These are phyloP conservation scores for Halichondria panicea DNA, from an alignment of 37 sponge, comb jelly and placozoan species.

Conservation along the genomic window DNA sequence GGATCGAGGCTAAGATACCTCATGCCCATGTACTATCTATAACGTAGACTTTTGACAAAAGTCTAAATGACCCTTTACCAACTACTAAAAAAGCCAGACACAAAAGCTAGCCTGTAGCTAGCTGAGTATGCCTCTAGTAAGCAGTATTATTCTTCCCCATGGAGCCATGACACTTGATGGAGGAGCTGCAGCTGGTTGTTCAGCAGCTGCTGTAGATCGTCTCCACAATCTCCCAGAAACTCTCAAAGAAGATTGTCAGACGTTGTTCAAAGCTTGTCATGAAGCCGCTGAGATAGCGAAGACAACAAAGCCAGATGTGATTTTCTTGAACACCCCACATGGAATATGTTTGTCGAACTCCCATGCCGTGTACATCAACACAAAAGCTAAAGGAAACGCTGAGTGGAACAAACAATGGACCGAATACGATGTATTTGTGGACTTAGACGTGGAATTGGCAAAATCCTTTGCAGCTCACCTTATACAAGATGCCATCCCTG, in stretches of 20 bases:
- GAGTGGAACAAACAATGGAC: slow-evolving; percentile 49
- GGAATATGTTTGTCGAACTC: slow-evolving; percentile 33
- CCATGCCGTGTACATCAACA: slow-evolving; percentile 34
- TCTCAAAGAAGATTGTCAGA: slow-evolving; percentile 10
- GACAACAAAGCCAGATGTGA: slow-evolving; percentile 34
- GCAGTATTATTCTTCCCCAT: slow-evolving; percentile 44
- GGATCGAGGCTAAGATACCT: no score
- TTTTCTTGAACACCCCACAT: slow-evolving; percentile 57
- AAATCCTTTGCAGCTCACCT: slow-evolving; percentile 30
- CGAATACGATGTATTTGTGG: slow-evolving; percentile 36
- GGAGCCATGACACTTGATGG: slow-evolving; percentile 60
- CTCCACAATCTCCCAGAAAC: slow-evolving; percentile 12
- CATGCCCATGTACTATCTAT: no score
- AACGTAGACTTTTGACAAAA: no score
- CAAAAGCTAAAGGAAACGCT: slow-evolving; percentile 47
- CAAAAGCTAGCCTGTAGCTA: neutral
- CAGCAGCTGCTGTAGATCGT: slow-evolving; percentile 14
- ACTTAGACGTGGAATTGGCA: slow-evolving; percentile 28
- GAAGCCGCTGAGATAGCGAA: slow-evolving; percentile 44
- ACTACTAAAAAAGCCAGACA: no score
- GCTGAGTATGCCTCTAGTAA: slow-evolving; percentile 16
- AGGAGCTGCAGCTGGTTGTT: neutral
- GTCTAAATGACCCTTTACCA: no score
- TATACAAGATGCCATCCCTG: slow-evolving; percentile 32
- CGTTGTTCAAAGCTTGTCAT: slow-evolving; percentile 13